Base-by-base conservation (phyloP, 2,113 vertebrate genomes). In the Varanus komodoensis region DNA sequence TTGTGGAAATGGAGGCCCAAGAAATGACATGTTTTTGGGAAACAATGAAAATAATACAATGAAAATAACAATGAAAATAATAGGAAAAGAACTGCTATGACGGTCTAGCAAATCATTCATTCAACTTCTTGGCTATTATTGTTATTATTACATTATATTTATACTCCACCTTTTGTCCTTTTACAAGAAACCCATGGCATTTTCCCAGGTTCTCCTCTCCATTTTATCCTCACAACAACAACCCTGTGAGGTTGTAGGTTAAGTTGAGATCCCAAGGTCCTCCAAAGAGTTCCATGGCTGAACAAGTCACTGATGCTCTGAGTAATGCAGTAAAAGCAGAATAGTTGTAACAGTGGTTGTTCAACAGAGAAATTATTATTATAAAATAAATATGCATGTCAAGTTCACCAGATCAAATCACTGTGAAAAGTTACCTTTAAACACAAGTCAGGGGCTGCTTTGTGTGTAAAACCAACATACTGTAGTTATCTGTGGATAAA, bases 401-500 rank as follows among this genome's bases (percentile, higher is more conserved):
- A 93, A 68, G 38, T 29, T 21, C n/a, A 84, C 69, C 27, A 88
- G 91, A 91, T 90, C 92, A 94, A 77, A 90, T 80, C 93, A 32
- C 54, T 3, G 68, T 38, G 86, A 84, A 87, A 91, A 84, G 68
- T 89, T 91, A 92, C 87, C 92, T 95, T 97, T 97, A 94, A 95
- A 94, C 92, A 75, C n/a, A 90, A 92, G 86, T 94, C 92, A 94
- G 86, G 79, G 57, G 67, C 0, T 6, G 84, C 94, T 96, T 64
- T 95, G 61, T 68, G 44, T 67, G 32, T 68, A 84, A 89, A 93
- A 67, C 15, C 83, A 82, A 93, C 90, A 92, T 94, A 89, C 50
- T 71, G 90, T 87, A 90, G 89, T 87, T 95, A 96, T 94, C 91
- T 93, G 71, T 90, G 78, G 94, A 95, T 93, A 93, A 95, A 93